Evolutionary conservation across 2,797 vertebrate genomes (phyloP), one percentile per base, ranked within the genome.

Genomic region (Acanthurus leucopareius): DNA sequence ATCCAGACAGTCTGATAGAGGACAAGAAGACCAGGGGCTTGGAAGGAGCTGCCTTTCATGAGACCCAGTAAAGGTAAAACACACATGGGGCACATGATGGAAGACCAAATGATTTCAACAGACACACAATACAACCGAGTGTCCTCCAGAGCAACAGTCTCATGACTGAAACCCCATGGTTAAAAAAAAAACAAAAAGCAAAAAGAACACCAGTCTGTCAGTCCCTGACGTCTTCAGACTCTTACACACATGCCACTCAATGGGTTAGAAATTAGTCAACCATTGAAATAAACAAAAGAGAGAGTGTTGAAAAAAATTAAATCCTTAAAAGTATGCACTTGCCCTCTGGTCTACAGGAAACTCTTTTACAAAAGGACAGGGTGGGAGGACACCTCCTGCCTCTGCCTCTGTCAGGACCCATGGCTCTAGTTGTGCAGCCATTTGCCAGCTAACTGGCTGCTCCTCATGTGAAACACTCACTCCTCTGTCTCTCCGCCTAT

Each of bases 1-100:
- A 82, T 54, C 78, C 88, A 90, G 62, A 76, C 71, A 5, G 54
- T 69, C 25, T 51, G 83, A 63, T 42, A 82, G 60, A 78, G 60
- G 16, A 54, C 49, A 9, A 20, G 5, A 42, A 80, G 58, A 32
- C 64, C 73, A 10, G 63, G 64, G 15, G 54, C 42, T 19, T 51
- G 78, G 54, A 57, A 25, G 40, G 60, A 42, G 10, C 15, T 49
- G 20, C 52, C 49, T 61, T 77, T 85, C 7, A 74, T 22, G 25
- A 66, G 48, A 81, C 28, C 62, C 66, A 4, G 1, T 3, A 17
- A 22, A 28, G 45, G 38, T 25, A 56, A 71, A 49, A 65, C 35
- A 52, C 45, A 60, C 32, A 49, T 13, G 13, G 62, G 80, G 20
- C 51, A 72, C 87, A 85, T 80, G n/a, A 59, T 44, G 47, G 66